Conservation (phyloP, 2,113 vertebrate species). For the Actenoides hombroni region DNA sequence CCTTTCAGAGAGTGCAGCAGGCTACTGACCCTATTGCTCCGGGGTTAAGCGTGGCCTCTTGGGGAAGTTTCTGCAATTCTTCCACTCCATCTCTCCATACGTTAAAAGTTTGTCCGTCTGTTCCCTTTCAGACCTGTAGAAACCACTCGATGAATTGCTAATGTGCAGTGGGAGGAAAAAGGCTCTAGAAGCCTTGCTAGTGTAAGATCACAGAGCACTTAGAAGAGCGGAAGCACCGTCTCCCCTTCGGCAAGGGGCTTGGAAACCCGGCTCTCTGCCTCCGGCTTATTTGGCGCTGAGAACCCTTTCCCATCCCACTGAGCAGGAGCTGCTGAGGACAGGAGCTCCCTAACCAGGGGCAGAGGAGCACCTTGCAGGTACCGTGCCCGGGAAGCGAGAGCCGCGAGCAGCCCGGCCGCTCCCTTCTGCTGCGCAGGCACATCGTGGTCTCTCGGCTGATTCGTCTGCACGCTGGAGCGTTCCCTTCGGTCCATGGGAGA, state of each 20-base stretch:
- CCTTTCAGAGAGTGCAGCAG: background rate
- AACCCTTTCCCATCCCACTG: background rate
- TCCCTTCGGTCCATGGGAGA: background rate
- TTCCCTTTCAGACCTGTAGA: constrained; percentile 4
- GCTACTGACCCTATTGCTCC: background rate
- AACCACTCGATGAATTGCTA: constrained; percentile 35
- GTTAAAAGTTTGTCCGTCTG: background rate
- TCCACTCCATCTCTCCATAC: background rate
- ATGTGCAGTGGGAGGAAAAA: constrained; percentile 29
- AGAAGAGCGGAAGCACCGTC: background rate
- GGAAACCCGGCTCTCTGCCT: constrained; percentile 5
- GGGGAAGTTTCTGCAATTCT: background rate
- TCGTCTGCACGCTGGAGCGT: rapidly evolving
- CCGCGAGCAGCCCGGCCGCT: rapidly evolving
- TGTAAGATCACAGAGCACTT: constrained; percentile 17
- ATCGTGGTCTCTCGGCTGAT: background rate
- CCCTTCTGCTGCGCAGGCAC: rapidly evolving
- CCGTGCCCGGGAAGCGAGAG: background rate
- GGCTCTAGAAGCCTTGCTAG: background rate
- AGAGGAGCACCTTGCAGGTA: background rate
- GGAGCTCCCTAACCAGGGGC: background rate
- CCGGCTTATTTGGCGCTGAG: background rate
- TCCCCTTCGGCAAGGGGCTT: background rate
- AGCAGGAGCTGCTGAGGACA: background rate
- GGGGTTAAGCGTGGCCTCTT: background rate